Evolutionary conservation across 2,113 vertebrate species (phyloP).

Genomic region (Caracal caracal): DNA sequence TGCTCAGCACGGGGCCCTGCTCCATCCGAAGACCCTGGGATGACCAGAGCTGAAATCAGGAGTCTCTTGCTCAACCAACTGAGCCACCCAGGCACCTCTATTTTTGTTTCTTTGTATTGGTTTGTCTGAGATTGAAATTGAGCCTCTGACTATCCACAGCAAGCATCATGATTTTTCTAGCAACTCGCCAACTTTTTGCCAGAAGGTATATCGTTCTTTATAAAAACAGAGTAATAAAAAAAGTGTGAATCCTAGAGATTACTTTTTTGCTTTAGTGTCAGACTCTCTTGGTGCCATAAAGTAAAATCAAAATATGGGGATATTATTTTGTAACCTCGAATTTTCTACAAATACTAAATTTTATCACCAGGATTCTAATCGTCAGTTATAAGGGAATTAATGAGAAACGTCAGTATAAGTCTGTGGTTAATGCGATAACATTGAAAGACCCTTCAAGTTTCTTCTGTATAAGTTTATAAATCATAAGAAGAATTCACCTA

Average conservation of each 20-base stretch:
- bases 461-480: background rate
- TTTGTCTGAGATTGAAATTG: background rate
- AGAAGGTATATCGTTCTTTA: background rate
- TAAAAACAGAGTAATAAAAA: constrained; percentile 16
- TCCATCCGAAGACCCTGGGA: no score
- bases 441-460: background rate
- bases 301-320: background rate
- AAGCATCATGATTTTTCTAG: background rate
- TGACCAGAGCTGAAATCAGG: no score
- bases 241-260: background rate
- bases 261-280: background rate
- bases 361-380: background rate
- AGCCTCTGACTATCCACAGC: background rate
- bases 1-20: no score
- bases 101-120: background rate
- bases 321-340: background rate
- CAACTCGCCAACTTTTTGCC: background rate
- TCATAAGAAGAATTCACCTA: background rate
- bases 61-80: no score
- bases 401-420: background rate
- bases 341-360: background rate
- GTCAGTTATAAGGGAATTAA: background rate
- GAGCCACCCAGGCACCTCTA: no score
- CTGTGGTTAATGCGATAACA: background rate
- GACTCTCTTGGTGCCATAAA: background rate